Percentiles rank a stretch among this genome's conserved stretches.
phyloP scores from a whole-genome alignment of 1,140 invertebrate genomes.

The Spodoptera frugiperda region DNA sequence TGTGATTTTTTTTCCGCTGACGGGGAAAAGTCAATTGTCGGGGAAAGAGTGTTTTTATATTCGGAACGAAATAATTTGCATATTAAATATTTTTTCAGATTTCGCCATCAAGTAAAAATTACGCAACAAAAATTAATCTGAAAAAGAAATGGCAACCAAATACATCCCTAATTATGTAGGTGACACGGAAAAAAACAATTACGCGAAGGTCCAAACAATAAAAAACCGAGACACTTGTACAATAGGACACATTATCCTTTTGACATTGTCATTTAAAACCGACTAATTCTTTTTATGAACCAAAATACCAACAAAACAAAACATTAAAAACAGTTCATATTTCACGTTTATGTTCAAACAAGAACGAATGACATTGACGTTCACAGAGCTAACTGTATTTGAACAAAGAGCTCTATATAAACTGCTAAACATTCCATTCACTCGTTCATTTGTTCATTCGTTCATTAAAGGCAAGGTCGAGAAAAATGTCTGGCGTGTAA shows the following conservation, averaged over 20 bases:
- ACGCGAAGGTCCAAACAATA: background rate
- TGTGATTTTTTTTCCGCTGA: slow-evolving; percentile 26
- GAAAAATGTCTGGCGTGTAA: slow-evolving; percentile 28
- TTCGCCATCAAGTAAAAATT: background rate
- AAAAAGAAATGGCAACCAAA: no score
- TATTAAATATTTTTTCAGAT: background rate
- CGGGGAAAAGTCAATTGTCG: slow-evolving; percentile 31
- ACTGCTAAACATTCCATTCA: slow-evolving; percentile 38
- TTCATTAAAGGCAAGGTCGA: slow-evolving; percentile 35
- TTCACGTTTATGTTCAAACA: slow-evolving; percentile 25
- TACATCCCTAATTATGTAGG: no score
- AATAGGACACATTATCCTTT: slow-evolving; percentile 21
- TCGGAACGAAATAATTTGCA: background rate
- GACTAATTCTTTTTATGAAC: slow-evolving; percentile 14
- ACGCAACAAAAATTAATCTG: no score
- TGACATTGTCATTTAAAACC: slow-evolving; percentile 20
- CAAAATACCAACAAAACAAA: slow-evolving; percentile 17
- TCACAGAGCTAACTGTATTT: slow-evolving; percentile 29
- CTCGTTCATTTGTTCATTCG: slow-evolving; percentile 22
- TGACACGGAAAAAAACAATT: no score
- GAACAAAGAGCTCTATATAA: slow-evolving; percentile 40
- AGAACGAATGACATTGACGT: slow-evolving; percentile 33
- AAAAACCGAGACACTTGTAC: background rate
- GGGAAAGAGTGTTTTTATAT: background rate
- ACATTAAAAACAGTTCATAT: slow-evolving; percentile 38